Conservation (phyloP, 2,113 vertebrate genomes). For the Sorex fumeus region DNA sequence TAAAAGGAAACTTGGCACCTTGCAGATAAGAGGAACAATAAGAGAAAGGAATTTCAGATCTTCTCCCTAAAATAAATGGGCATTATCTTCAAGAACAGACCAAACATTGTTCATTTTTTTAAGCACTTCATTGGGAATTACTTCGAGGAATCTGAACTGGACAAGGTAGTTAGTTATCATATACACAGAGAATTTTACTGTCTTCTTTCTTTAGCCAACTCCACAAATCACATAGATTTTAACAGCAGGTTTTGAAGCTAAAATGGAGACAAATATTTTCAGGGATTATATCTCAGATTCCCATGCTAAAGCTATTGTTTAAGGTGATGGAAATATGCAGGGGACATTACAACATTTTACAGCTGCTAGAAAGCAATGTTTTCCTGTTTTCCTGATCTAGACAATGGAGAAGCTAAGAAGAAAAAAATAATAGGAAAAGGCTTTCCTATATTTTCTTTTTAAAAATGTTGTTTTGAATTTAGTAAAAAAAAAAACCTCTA, state of each 20-base stretch:
- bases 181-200: neutral
- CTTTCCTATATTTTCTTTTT: conserved; percentile 80
- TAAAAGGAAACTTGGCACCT: conserved; percentile 14
- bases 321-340: conserved; percentile 72
- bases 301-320: neutral
- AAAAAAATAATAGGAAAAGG: conserved; percentile 84
- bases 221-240: neutral
- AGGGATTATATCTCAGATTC: conserved; percentile 23
- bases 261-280: conserved; percentile 45
- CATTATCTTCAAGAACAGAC: conserved; percentile 11
- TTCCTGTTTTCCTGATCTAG: conserved; percentile 82
- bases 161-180: neutral
- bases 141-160: neutral
- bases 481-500: neutral
- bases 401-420: conserved; percentile 83
- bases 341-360: conserved; percentile 59
- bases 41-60: neutral
- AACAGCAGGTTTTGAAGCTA: neutral
- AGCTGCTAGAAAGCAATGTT: conserved; percentile 71
- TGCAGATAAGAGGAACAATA: conserved; percentile 26
- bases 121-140: neutral
- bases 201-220: neutral
- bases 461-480: conserved; percentile 84
- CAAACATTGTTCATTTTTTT: neutral
- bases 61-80: conserved; percentile 16